These are phyloP conservation scores for Cinclus cinclus DNA, from an alignment of 2,113 vertebrate species.

Conservation along the genomic window DNA sequence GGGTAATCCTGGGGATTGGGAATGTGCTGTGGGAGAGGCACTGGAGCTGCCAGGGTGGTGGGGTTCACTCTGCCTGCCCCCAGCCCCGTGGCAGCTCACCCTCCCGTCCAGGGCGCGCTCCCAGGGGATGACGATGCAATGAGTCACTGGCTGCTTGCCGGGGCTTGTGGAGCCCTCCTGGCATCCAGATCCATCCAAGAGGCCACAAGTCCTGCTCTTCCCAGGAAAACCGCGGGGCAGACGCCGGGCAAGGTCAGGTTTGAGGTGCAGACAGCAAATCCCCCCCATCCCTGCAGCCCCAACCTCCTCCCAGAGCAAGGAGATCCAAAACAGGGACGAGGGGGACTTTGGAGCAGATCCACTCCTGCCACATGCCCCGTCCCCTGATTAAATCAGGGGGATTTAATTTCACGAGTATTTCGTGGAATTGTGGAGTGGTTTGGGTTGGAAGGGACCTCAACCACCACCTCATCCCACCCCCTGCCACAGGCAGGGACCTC, in stretches of 20 bases:
- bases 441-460: neutral
- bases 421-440: neutral
- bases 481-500: neutral
- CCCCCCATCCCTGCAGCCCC: neutral
- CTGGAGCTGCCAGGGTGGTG: neutral
- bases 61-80: neutral
- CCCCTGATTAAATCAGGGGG: neutral
- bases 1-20: no score
- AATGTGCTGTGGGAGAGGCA: neutral
- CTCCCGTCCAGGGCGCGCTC: neutral
- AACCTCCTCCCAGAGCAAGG: neutral
- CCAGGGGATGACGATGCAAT: slow-evolving; percentile 21
- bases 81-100: neutral
- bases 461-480: neutral
- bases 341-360: neutral
- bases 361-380: rapidly evolving
- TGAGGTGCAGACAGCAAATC: neutral
- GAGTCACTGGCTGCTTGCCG: slow-evolving; percentile 26
- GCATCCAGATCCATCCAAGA: neutral
- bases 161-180: slow-evolving; percentile 33
- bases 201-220: neutral
- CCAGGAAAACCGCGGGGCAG: rapidly evolving
- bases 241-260: neutral
- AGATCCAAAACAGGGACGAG: neutral
- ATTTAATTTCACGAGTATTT: neutral